A percentile compares a stretch with the other conserved stretches of the same genome.
Conservation (phyloP, 2,797 vertebrate genomes). For the Xerus rutilus region DNA sequence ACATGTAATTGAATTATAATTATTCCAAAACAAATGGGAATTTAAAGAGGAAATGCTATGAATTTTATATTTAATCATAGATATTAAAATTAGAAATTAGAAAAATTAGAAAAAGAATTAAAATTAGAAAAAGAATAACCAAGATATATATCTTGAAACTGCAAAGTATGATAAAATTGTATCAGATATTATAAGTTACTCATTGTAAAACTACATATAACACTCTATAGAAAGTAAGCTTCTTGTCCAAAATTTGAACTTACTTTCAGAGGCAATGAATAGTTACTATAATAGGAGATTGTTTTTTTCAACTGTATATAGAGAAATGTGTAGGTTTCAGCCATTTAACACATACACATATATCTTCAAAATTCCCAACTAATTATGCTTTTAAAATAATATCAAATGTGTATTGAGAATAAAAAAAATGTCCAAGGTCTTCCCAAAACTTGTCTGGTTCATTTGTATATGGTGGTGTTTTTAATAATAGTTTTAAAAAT, state of each 20-base stretch:
- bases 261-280: background rate
- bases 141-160: background rate
- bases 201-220: background rate
- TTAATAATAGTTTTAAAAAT: conserved; percentile 11
- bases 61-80: background rate
- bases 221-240: background rate
- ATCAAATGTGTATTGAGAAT: background rate
- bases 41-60: background rate
- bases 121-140: background rate
- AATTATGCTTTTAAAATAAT: background rate
- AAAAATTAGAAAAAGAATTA: conserved; percentile 10
- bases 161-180: background rate
- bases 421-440: background rate
- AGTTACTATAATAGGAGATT: background rate
- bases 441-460: background rate
- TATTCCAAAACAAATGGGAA: background rate
- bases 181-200: background rate
- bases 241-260: background rate
- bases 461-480: background rate
- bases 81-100: background rate
- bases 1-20: background rate
- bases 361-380: background rate
- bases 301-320: background rate
- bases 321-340: background rate
- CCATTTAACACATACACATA: background rate